A percentile compares a stretch with the other conserved stretches of the same genome.
These are phyloP conservation scores for Petrocephalus schoutedeni DNA, from an alignment of 2,797 vertebrate genomes.

Conservation along the genomic window DNA sequence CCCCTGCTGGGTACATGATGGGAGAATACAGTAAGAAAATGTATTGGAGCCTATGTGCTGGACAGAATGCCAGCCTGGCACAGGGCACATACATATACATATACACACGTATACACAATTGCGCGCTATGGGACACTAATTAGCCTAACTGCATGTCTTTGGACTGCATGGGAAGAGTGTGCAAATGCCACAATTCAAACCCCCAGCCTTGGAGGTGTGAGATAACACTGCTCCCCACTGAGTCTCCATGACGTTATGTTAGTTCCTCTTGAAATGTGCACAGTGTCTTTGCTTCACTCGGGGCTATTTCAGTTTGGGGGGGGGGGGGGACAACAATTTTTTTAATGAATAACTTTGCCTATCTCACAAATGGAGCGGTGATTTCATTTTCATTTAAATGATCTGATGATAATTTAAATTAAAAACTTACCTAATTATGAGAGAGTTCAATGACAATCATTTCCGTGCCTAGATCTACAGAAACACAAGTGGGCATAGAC, in stretches of 20 bases:
- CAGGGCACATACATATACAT: not conserved
- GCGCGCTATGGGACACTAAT: not conserved
- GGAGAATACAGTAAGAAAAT: not conserved
- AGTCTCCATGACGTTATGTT: not conserved
- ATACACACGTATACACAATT: not conserved
- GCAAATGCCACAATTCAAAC: not conserved
- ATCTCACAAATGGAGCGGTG: not conserved
- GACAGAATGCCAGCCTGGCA: not conserved
- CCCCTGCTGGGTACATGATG: not conserved
- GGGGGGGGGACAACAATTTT: not conserved
- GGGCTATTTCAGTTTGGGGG: not conserved
- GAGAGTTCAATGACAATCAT: not conserved
- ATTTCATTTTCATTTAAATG: slow-evolving; percentile 5
- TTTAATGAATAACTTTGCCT: not conserved
- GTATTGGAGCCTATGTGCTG: not conserved
- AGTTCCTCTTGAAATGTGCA: not conserved
- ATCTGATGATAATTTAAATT: slow-evolving; percentile 5
- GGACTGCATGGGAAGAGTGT: not conserved
- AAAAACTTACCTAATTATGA: not conserved
- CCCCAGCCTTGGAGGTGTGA: not conserved
- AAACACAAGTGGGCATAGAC: not conserved
- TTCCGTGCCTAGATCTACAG: not conserved
- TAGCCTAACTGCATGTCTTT: not conserved
- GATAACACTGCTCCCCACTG: not conserved
- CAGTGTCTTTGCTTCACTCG: not conserved